These are phyloP conservation scores for Nomada flava DNA, from an alignment of 2,888 invertebrate genomes.

Conservation along the genomic window DNA sequence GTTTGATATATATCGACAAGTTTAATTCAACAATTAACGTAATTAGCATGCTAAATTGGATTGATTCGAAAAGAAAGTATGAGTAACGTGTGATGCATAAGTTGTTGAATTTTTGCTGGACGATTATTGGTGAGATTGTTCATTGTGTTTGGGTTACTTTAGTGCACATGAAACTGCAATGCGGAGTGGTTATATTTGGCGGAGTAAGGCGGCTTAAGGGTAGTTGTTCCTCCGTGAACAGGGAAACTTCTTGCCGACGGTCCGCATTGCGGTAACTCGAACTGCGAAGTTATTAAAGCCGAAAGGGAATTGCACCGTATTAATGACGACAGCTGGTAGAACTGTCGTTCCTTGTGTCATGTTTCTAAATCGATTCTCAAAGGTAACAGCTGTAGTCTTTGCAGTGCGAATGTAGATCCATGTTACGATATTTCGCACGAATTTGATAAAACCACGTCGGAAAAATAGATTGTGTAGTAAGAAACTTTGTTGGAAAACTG, in stretches of 20 bases:
- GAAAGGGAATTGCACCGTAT: neutral
- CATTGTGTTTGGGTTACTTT: neutral
- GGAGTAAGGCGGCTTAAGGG: constrained; percentile 51
- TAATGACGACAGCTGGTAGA: constrained; percentile 6
- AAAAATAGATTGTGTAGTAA: neutral
- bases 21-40: too few relatives aligned
- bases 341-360: neutral
- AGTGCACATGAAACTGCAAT: constrained; percentile 63
- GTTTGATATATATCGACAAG: too few relatives aligned
- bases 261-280: constrained; percentile 68
- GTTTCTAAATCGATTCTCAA: neutral
- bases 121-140: neutral
- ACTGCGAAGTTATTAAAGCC: constrained; percentile 35
- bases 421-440: neutral
- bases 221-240: constrained; percentile 45
- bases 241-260: constrained; percentile 59
- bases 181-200: constrained; percentile 62
- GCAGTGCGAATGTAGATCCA: too few relatives aligned
- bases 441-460: neutral
- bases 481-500: too few relatives aligned
- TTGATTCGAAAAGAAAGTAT: neutral
- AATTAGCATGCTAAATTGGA: neutral
- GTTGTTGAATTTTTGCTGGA: too few relatives aligned
- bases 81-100: too few relatives aligned
- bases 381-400: neutral